Evolutionary conservation across 2,888 invertebrate genomes (phyloP), one percentile per base, ranked within the genome.

Genomic region (Steinernema hermaphroditum): DNA sequence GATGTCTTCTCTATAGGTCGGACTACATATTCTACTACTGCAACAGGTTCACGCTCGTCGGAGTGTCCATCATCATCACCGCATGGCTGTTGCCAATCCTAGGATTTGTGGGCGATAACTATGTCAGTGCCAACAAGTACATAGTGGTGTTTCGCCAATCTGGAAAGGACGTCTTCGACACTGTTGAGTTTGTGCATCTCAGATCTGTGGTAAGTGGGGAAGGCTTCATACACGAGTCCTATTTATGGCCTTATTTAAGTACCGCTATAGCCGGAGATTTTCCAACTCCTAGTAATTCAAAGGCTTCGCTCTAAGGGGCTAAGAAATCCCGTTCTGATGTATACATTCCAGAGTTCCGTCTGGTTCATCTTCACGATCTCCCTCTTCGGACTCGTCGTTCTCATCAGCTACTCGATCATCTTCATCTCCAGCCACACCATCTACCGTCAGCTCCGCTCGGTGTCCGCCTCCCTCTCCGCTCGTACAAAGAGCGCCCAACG

Each of bases 361-460:
- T 54, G 54, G 54, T 54, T 54, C 54, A 54, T 54, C 27, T 54
- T 54, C 54, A 54, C 54, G 9, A 54, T 54, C 54, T 54, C 54
- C 54, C 54, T 54, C 54, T 54, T 54, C 27, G 54, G 54, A 4
- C 54, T 54, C 24, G 54, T 54, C 27, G 54, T 54, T 27, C 24
- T 54, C 24, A 54, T 54, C 54, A 54, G 54, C 54, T 54, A 54
- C 54, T 27, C 54, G 24, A 54, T 54, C 27, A 54, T 54, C 54
- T 54, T 54, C 27, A 16, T 22, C 24, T 22, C 54, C 19, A 54
- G 54, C 27, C 4, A 8, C 27, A 22, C 6, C 22, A 54, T 54
- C 27, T 54, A 54, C 54, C 54, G 54, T 6, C 54, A 54, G 27
- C 54, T 54, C 54, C 27, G 54, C 54, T 54, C 54, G 2, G 54